Base-by-base conservation (phyloP, 2,888 invertebrate species). In the Coenonympha arcania region DNA sequence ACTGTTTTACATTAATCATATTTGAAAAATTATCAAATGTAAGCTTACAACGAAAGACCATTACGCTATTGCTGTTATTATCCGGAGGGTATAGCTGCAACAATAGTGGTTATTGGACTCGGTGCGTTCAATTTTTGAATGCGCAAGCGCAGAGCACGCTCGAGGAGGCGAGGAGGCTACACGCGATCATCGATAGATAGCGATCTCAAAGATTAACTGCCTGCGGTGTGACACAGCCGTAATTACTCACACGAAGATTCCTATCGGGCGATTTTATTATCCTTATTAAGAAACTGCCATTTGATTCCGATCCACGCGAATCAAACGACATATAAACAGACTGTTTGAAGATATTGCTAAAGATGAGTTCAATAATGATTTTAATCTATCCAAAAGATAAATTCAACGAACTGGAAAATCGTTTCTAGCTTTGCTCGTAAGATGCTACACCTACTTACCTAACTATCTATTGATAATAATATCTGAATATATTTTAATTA, bases 161-260 rank as follows among this genome's bases (percentile, higher is more conserved):
- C 55, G 60, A 61, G 51, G 62, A 62, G 62, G 60, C 59, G 61
- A 59, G 61, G 62, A 62, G 64, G 64, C 62, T 62, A 66, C 82
- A 82, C 82, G 82, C 82, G 78, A 81, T 79, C 80, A 73, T 73
- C 68, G 54, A 65, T 60, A 61, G 82, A 83, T 84, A 79, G 72
- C 73, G 74, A 82, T 83, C 84, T 72, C 60, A 61, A 69, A 82
- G 81, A 83, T 82, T 73, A 81, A 81, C 79, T 74, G 71, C 72
- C 69, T 62, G 69, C 71, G 65, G 71, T 73, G 74, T 76, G 75
- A 76, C 79, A 79, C 66, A 67, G 68, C 77, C 75, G 80, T 81
- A 81, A 83, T 83, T 83, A 70, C 69, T 76, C 73, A 76, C 73
- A 76, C 69, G 68, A 71, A 69, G 76, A 79, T 71, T 64, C 66